phyloP scores from a whole-genome alignment of 2,888 invertebrate species.

The Caenorhabditis sulstoni region DNA sequence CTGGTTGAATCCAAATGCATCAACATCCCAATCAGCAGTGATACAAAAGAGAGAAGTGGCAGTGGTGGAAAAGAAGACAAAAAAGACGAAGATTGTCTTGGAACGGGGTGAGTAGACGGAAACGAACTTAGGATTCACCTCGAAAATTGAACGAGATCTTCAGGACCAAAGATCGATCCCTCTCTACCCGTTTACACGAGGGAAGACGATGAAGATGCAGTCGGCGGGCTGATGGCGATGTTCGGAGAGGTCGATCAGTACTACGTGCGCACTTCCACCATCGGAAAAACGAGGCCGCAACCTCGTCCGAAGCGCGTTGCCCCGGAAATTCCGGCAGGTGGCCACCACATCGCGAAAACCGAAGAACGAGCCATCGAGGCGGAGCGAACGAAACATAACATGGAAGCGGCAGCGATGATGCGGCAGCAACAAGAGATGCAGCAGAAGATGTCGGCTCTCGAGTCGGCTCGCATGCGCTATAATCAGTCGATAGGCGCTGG shows the following conservation, averaged over 20 bases:
- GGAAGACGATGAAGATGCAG: constrained; percentile 31
- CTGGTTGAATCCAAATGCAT: constrained; percentile 44
- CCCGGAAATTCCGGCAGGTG: constrained; percentile 23
- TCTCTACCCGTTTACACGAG: constrained; percentile 21
- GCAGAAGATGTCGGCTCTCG: constrained; percentile 54
- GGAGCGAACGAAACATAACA: constrained; percentile 2
- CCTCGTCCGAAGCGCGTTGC: constrained; percentile 48
- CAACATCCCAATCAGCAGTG: background rate
- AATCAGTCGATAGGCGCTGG: constrained; percentile 63
- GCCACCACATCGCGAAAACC: constrained; percentile 27
- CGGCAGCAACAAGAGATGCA: constrained; percentile 12
- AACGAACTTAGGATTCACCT: background rate
- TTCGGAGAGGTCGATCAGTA: constrained; percentile 58
- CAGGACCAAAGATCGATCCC: constrained; percentile 18
- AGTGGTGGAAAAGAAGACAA: constrained; percentile 12
- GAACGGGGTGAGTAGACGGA: constrained; percentile 23
- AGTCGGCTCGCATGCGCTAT: constrained; percentile 62
- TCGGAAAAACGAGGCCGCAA: constrained; percentile 30
- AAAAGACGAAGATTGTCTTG: constrained; percentile 6
- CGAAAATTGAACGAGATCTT: background rate
- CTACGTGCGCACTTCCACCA: constrained; percentile 27
- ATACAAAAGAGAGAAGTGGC: background rate
- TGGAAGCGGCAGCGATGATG: constrained; percentile 3
- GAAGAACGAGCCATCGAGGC: constrained; percentile 20
- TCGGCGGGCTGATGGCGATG: constrained; percentile 44